phyloP scores from a whole-genome alignment of 92 coral and sea anemone species.

The Heteractis magnifica region DNA sequence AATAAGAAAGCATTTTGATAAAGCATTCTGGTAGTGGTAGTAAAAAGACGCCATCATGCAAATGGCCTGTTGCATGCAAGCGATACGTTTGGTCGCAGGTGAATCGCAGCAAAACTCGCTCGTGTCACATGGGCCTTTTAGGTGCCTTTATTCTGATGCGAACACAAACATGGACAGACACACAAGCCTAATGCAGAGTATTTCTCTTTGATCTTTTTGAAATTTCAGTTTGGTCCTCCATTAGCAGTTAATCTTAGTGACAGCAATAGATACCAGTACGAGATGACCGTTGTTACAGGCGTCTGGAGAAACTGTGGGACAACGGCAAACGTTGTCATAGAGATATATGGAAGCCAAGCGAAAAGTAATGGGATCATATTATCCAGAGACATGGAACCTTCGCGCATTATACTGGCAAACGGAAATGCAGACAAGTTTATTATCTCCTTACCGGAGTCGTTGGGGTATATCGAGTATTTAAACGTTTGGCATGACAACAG shows the following conservation, averaged over 20 bases:
- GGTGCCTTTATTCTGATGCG: no score
- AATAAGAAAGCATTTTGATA: no score
- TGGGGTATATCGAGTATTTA: slow-evolving; percentile 60
- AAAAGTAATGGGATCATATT: slow-evolving; percentile 66
- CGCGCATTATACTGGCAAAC: slow-evolving; percentile 54
- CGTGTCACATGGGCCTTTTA: no score
- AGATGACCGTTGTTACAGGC: slow-evolving; percentile 61
- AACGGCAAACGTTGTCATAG: slow-evolving; percentile 74
- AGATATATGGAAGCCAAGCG: slow-evolving; percentile 76
- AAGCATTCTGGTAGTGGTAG: no score
- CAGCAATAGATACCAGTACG: slow-evolving; percentile 44
- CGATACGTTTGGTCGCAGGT: no score
- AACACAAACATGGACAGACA: no score
- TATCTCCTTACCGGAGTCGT: slow-evolving; percentile 49
- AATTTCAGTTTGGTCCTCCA: slow-evolving; percentile 69
- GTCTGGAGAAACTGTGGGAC: slow-evolving; percentile 81
- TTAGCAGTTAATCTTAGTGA: slow-evolving; percentile 25
- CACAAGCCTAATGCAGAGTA: no score
- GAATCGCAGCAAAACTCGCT: no score
- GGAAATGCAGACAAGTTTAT: slow-evolving; percentile 72
- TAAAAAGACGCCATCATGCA: no score
- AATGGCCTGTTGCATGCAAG: no score
- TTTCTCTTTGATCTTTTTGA: neutral
- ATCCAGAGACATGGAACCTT: slow-evolving; percentile 53
- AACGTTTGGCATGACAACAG: slow-evolving; percentile 72